These are phyloP conservation scores for Perizoma flavofasciatum DNA, from an alignment of 2,888 invertebrate genomes.

Conservation along the genomic window DNA sequence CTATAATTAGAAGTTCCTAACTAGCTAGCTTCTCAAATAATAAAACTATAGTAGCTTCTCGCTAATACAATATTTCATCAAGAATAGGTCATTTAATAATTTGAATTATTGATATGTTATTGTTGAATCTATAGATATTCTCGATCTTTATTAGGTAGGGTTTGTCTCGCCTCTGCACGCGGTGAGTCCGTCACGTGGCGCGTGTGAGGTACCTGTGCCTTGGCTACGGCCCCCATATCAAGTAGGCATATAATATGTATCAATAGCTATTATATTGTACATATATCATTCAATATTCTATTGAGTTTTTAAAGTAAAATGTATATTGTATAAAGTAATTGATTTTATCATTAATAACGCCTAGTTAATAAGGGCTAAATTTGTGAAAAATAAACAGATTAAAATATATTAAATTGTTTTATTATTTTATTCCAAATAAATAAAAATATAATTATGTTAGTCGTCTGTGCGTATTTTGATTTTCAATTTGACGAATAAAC, in stretches of 20 bases:
- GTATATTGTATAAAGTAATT: conserved; percentile 84
- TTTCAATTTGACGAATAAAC: too few relatives aligned
- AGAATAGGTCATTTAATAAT: conserved; percentile 58
- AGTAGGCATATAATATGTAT: conserved; percentile 77
- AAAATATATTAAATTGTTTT: conserved; percentile 70
- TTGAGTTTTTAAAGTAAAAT: conserved; percentile 81
- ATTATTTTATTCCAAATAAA: conserved; percentile 50
- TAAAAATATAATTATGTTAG: background rate
- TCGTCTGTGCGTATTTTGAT: too few relatives aligned
- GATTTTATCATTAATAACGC: conserved; percentile 83
- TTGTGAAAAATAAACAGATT: conserved; percentile 82
- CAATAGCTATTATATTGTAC: conserved; percentile 79
- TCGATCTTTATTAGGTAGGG: conserved; percentile 55
- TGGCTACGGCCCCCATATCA: conserved; percentile 81
- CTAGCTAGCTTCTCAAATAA: conserved; percentile 76
- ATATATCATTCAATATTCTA: conserved; percentile 83
- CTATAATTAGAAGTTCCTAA: conserved; percentile 82
- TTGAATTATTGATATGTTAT: conserved; percentile 57
- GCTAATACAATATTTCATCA: conserved; percentile 56
- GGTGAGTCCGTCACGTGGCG: background rate
- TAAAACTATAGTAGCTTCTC: conserved; percentile 61
- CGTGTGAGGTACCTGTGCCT: conserved; percentile 62
- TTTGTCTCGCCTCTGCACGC: conserved; percentile 18
- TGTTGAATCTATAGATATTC: conserved; percentile 55
- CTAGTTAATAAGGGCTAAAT: conserved; percentile 81